Evolutionary conservation across 2,797 vertebrate species (phyloP).

Genomic region (Huso huso): DNA sequence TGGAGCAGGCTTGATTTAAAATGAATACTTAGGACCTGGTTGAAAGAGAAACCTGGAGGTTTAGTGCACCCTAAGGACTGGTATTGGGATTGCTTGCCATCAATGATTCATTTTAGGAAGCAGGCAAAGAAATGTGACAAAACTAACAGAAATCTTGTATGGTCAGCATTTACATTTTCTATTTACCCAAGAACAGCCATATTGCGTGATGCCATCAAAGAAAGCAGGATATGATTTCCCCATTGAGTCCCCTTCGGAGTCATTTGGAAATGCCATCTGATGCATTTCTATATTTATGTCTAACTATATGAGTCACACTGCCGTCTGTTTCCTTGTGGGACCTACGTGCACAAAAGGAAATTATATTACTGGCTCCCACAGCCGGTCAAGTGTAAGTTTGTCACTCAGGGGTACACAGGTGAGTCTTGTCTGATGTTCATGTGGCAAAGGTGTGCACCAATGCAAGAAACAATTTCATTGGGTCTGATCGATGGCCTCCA

Average conservation of each 20-base stretch:
- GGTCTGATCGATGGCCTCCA: constrained; percentile 22
- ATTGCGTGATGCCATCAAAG: not conserved
- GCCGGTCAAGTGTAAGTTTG: constrained; percentile 9
- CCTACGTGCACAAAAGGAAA: constrained; percentile 2
- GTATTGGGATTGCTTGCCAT: too few species aligned
- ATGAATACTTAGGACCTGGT: not conserved
- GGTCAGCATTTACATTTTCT: too few species aligned
- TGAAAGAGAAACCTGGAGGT: too few species aligned
- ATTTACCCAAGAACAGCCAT: not conserved
- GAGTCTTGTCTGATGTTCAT: constrained; percentile 10
- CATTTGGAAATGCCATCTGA: constrained; percentile 8
- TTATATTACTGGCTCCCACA: constrained; percentile 7
- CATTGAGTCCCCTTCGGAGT: not conserved
- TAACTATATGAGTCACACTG: constrained; percentile 7
- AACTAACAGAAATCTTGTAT: too few species aligned
- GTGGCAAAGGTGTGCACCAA: constrained; percentile 8
- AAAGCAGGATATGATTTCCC: constrained; percentile 13
- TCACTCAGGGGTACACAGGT: constrained; percentile 7
- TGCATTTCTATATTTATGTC: constrained; percentile 11
- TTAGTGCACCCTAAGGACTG: too few species aligned
- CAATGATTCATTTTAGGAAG: too few species aligned
- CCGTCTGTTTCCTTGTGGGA: constrained; percentile 8
- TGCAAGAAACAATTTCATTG: constrained; percentile 24
- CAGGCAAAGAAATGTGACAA: too few species aligned
- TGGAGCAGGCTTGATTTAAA: not conserved